Evolutionary conservation across 2,888 invertebrate species (phyloP).

Genomic region (Athalia circularis): DNA sequence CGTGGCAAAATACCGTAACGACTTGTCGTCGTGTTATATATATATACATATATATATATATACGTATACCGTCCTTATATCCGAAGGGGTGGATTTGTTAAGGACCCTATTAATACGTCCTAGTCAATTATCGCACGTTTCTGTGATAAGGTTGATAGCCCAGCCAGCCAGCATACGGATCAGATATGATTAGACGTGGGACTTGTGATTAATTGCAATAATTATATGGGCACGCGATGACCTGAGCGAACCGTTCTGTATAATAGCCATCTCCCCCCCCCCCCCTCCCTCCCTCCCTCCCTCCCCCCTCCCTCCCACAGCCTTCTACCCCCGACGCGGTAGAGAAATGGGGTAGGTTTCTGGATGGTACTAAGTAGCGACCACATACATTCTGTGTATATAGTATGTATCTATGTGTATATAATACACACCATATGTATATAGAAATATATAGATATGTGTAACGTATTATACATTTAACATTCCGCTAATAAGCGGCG

Average conservation of each 20-base stretch:
- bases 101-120: conserved; percentile 52
- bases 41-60: too few relatives aligned
- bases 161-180: conserved; percentile 50
- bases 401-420: too few relatives aligned
- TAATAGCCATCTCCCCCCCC: too few relatives aligned
- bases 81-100: neutral
- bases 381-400: too few relatives aligned
- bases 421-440: neutral
- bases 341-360: neutral
- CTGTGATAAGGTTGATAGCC: conserved; percentile 48
- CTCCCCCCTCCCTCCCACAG: neutral
- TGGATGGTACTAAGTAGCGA: too few relatives aligned
- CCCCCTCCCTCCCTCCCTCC: neutral
- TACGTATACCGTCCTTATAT: too few relatives aligned
- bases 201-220: conserved; percentile 58
- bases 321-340: conserved; percentile 7
- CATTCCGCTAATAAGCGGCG: conserved; percentile 20
- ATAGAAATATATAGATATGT: neutral
- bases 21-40: too few relatives aligned
- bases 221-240: conserved; percentile 57
- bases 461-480: too few relatives aligned
- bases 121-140: conserved; percentile 57
- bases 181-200: conserved; percentile 54
- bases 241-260: neutral
- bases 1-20: too few relatives aligned